Base-by-base conservation (phyloP, 1,140 invertebrate species). In the Philopotamus ludificatus region DNA sequence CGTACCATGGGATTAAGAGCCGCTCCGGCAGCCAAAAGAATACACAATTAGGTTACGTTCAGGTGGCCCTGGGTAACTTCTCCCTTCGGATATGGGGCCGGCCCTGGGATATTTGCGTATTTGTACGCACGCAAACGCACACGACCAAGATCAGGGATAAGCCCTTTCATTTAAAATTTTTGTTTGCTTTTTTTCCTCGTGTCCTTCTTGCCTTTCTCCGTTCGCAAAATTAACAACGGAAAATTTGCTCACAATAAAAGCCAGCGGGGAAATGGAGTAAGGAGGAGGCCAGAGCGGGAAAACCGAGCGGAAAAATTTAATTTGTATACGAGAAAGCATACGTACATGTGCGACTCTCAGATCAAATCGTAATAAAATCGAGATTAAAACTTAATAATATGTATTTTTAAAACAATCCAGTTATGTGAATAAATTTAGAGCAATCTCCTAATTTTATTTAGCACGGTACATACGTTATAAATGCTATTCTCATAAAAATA, bases 21-120 rank as follows among this genome's bases (percentile, higher is more conserved):
- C 59, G 42, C 45, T 49, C 59, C 22, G 59, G 3, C 59, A 28
- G 45, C 60, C 26, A 21, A 62, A 62, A 62, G 60, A 62, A 67
- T 66, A 66, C 50, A 50, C 41, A 66, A 60, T 61, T 61, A 66
- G 57, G 65, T 45, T 53, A 53, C 51, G 60, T 67, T 58, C 65
- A 67, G 65, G 65, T 67, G 65, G 47, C 21, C n/a, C 64, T 41
- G 53, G 28, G 34, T 63, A 54, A 53, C 50, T 53, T 53, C 54
- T 57, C 34, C 39, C 54, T 22, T 20, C 16, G 54, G 54, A 57
- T 42, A 60, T 44, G 20, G 8, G 22, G 45, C 50, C 12, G 55
- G 28, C 25, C 60, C 45, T 62, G 42, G n/a, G 25, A 41, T 41
- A 51, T 62, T 62, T 51, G 60, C 60, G 60, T 51, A 53, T 51